Evolutionary conservation across 2,113 vertebrate species (phyloP).

Genomic region (Enhydra lutris): DNA sequence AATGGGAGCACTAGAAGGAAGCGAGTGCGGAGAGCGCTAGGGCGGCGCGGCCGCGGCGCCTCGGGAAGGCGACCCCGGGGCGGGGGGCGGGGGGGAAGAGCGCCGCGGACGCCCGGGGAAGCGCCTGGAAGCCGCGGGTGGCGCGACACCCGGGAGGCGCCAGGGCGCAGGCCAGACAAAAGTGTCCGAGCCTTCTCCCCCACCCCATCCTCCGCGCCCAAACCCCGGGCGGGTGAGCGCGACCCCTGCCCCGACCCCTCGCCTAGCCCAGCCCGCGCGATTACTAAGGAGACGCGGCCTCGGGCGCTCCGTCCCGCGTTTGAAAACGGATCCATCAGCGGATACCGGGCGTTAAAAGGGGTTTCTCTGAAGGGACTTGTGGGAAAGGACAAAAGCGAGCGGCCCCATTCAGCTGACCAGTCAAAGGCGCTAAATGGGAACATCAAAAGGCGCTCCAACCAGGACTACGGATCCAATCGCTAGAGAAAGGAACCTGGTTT

Average conservation of each 20-base stretch:
- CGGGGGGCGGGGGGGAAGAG: neutral
- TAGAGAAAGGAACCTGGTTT: constrained; percentile 87
- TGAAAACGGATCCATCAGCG: constrained; percentile 88
- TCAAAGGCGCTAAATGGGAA: constrained; percentile 85
- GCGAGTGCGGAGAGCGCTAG: accelerated
- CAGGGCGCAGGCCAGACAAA: neutral
- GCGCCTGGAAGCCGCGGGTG: neutral
- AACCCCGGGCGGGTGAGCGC: constrained; percentile 46
- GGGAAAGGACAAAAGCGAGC: constrained; percentile 83
- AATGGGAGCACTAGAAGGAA: neutral
- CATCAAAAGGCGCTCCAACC: constrained; percentile 83
- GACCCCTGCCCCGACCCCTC: constrained; percentile 78
- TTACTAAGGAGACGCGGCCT: constrained; percentile 86
- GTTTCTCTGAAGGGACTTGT: constrained; percentile 82
- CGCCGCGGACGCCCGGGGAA: neutral
- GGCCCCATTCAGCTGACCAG: constrained; percentile 86
- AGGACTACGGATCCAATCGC: constrained; percentile 88
- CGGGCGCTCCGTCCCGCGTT: constrained; percentile 79
- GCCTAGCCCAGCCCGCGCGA: constrained; percentile 78
- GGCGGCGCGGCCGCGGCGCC: neutral
- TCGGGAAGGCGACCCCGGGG: neutral
- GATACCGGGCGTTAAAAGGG: constrained; percentile 83
- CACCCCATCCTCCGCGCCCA: neutral
- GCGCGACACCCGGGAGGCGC: neutral
- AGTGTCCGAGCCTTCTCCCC: neutral